A percentile compares a stretch with the other conserved stretches of the same genome.
phyloP scores from a whole-genome alignment of 2,113 vertebrate genomes.

The Plestiodon gilberti region DNA sequence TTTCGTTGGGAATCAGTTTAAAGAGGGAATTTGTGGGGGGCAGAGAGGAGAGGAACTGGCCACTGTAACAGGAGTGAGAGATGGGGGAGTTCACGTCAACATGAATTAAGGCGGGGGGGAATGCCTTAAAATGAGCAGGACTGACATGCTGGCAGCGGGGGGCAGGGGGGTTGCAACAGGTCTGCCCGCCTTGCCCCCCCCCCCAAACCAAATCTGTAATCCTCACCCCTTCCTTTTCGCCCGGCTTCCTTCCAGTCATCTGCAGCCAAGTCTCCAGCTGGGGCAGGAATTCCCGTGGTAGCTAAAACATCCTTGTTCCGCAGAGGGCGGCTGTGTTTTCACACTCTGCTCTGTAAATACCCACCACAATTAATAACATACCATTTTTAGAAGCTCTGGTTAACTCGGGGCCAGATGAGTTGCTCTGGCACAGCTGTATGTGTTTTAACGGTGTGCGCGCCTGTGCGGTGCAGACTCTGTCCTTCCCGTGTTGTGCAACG shows the following conservation, averaged over 20 bases:
- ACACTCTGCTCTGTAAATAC: not conserved
- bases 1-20: not conserved
- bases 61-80: not conserved
- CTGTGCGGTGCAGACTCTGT: too few relatives aligned
- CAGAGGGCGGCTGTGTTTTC: not conserved
- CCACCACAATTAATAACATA: too few relatives aligned
- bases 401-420: too few relatives aligned
- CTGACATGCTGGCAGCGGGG: not conserved
- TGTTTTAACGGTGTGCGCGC: too few relatives aligned
- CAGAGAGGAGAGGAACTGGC: not conserved
- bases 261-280: not conserved
- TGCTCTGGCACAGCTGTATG: too few relatives aligned
- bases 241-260: not conserved
- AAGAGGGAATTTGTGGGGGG: not conserved
- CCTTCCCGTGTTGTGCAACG: too few relatives aligned
- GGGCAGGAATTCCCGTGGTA: not conserved
- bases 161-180: too few relatives aligned
- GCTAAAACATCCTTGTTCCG: not conserved
- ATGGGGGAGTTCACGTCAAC: not conserved
- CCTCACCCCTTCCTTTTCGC: not conserved
- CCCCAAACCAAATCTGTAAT: not conserved
- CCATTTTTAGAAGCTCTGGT: not conserved
- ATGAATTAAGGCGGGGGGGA: not conserved
- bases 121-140: not conserved
- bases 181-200: too few relatives aligned